Percentiles rank a stretch among this genome's conserved stretches.
These are phyloP conservation scores for Gobiocypris rarus DNA, from an alignment of 2,113 vertebrate species.

Conservation along the genomic window DNA sequence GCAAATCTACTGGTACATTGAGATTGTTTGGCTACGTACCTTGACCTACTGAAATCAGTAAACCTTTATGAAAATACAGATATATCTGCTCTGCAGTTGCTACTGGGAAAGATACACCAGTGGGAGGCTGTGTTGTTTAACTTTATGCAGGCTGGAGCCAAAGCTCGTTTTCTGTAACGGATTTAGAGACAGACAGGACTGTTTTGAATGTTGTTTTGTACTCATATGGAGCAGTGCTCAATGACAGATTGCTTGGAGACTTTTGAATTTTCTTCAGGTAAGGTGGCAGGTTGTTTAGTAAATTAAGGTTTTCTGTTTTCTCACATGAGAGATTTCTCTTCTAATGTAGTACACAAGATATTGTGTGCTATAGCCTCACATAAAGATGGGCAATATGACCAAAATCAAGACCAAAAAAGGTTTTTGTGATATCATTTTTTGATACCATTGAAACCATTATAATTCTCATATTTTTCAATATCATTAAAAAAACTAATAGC, in stretches of 20 bases:
- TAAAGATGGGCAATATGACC: too few relatives aligned
- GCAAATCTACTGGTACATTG: constrained; percentile 94
- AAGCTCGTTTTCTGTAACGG: not conserved
- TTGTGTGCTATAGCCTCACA: too few relatives aligned
- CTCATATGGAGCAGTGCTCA: not conserved
- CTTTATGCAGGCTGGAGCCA: not conserved
- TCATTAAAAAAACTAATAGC: too few relatives aligned
- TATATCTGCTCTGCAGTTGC: not conserved
- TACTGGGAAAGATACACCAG: not conserved
- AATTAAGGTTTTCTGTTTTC: not conserved
- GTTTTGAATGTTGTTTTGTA: not conserved
- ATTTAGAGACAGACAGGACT: not conserved
- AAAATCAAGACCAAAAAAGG: too few relatives aligned
- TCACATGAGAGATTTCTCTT: not conserved
- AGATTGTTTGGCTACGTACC: not conserved
- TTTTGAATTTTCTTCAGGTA: not conserved
- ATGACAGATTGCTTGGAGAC: too few relatives aligned
- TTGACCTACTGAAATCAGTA: not conserved
- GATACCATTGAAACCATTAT: too few relatives aligned
- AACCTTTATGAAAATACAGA: not conserved
- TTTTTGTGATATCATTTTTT: too few relatives aligned
- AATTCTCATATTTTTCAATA: too few relatives aligned
- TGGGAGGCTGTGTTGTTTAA: not conserved
- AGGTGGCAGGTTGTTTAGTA: not conserved
- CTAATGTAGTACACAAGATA: not conserved